phyloP scores from a whole-genome alignment of 2,888 invertebrate species.

The Microdon myrmicae region DNA sequence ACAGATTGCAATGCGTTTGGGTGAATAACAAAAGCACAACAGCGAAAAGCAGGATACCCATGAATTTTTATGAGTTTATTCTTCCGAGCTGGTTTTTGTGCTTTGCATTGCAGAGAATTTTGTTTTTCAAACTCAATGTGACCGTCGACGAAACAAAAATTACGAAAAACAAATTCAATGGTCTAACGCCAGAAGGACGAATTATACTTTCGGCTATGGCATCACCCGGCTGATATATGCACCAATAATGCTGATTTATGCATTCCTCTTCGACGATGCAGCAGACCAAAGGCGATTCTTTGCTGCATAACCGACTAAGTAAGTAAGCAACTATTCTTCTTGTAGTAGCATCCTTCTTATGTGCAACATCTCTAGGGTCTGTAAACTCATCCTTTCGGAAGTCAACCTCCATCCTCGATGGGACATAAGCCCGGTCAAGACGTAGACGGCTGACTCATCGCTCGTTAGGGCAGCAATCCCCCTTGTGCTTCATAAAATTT shows the following conservation, averaged over 20 bases:
- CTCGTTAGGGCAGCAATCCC: slow-evolving; percentile 18
- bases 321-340: no score
- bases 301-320: no score
- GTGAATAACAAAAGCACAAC: slow-evolving; percentile 1
- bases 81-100: not conserved
- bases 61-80: slow-evolving; percentile 39
- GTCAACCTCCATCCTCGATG: slow-evolving; percentile 36
- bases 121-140: slow-evolving; percentile 43
- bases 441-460: not conserved
- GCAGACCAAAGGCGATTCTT: no score
- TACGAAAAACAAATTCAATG: not conserved
- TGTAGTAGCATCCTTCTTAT: no score
- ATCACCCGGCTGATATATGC: slow-evolving; percentile 48
- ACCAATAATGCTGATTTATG: slow-evolving; percentile 50
- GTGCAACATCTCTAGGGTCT: no score
- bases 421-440: not conserved
- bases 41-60: not conserved
- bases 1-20: slow-evolving; percentile 45
- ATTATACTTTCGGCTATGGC: slow-evolving; percentile 34
- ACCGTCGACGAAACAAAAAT: slow-evolving; percentile 17
- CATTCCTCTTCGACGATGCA: slow-evolving; percentile 34
- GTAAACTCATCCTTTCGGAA: no score
- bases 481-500: slow-evolving; percentile 50
- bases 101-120: slow-evolving; percentile 17
- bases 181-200: slow-evolving; percentile 13